Percentiles rank a stretch among this genome's conserved stretches.
phyloP scores from a whole-genome alignment of 1,140 invertebrate species.

The Antheraea mylitta region DNA sequence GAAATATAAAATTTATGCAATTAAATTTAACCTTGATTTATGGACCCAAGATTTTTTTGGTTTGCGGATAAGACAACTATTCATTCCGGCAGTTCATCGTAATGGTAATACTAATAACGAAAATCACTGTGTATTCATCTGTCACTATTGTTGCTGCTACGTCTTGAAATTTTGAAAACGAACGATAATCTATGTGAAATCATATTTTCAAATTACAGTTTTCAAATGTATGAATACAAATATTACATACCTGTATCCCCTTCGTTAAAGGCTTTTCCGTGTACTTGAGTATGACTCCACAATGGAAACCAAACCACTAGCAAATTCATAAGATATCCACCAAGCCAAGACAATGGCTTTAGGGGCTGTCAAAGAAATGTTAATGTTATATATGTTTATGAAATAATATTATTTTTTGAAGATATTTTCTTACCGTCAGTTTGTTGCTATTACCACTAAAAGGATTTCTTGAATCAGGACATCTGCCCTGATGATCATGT shows the following conservation, averaged over 20 bases:
- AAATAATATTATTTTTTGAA: not conserved
- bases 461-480: constrained; percentile 86
- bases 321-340: constrained; percentile 70
- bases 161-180: too few relatives aligned
- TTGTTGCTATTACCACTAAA: constrained; percentile 81
- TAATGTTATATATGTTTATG: not conserved
- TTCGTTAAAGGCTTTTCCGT: constrained; percentile 58
- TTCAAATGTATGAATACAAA: not conserved
- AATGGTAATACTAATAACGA: not conserved
- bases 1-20: too few relatives aligned
- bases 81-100: not conserved
- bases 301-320: constrained; percentile 68
- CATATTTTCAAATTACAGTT: not conserved
- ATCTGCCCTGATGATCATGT: constrained; percentile 93
- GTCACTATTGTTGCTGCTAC: too few relatives aligned
- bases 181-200: too few relatives aligned
- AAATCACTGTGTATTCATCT: too few relatives aligned
- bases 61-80: too few relatives aligned
- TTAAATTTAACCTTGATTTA: too few relatives aligned
- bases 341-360: constrained; percentile 74
- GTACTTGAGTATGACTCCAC: constrained; percentile 52
- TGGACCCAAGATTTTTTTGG: too few relatives aligned
- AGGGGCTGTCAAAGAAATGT: constrained; percentile 55
- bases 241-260: constrained; percentile 63
- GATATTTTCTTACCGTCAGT: constrained; percentile 49